Conservation (phyloP, 2,113 vertebrate species). For the Gallinago jamesoni region DNA sequence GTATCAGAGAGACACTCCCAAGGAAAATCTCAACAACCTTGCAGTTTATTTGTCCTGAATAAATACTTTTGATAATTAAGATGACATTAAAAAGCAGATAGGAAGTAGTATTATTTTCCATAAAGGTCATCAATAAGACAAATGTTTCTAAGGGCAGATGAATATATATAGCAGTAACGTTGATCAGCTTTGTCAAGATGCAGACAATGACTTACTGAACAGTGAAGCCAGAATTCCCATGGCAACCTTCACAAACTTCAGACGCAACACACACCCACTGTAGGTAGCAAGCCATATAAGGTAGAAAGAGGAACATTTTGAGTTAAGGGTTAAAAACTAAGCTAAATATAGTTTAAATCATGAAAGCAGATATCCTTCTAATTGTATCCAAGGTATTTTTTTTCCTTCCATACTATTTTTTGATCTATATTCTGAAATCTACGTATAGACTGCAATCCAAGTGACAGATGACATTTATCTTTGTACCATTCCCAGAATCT, state of each 20-base stretch:
- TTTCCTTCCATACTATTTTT: background rate
- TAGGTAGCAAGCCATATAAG: background rate
- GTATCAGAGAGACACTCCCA: background rate
- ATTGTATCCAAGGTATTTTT: background rate
- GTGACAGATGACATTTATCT: background rate
- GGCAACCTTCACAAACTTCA: background rate
- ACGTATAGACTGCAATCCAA: background rate
- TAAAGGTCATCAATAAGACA: background rate
- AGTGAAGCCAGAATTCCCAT: slow-evolving; percentile 1
- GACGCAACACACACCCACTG: background rate
- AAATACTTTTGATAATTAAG: background rate
- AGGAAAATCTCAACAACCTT: background rate
- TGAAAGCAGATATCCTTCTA: background rate
- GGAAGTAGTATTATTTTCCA: background rate
- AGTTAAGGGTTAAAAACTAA: background rate
- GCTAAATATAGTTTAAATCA: background rate
- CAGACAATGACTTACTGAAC: background rate
- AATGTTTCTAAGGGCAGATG: background rate
- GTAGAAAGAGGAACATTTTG: background rate
- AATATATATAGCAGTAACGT: background rate
- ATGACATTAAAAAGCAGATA: background rate
- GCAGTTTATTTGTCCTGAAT: background rate
- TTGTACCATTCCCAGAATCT: background rate
- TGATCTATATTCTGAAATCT: background rate
- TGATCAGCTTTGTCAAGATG: background rate